phyloP scores from a whole-genome alignment of 2,113 vertebrate genomes.

The Sinocyclocheilus rhinocerous region DNA sequence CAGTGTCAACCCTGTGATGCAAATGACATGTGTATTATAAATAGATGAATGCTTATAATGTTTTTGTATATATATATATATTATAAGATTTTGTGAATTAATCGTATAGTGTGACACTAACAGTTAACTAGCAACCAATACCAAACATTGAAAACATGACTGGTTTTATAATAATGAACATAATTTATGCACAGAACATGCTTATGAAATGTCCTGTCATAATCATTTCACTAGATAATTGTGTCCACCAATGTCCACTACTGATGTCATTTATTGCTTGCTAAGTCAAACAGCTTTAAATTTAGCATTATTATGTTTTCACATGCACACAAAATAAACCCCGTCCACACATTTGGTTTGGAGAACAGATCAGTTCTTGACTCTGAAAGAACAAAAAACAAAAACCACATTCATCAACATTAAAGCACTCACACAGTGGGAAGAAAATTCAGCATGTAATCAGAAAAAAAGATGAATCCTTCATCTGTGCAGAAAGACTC shows the following conservation, averaged over 20 bases:
- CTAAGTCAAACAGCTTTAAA: neutral
- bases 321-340: constrained; percentile 21
- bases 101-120: neutral
- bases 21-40: neutral
- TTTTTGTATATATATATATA: no score
- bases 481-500: constrained; percentile 57
- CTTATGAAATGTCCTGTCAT: neutral
- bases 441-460: neutral
- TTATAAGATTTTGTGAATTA: neutral
- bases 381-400: neutral
- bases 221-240: neutral
- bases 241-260: neutral
- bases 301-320: neutral
- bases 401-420: constrained; percentile 12
- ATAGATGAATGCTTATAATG: neutral
- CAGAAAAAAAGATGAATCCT: constrained; percentile 21
- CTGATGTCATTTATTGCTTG: neutral
- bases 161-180: neutral
- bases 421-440: constrained; percentile 2
- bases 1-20: neutral
- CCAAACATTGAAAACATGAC: neutral
- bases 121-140: neutral
- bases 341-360: neutral
- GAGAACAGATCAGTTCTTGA: neutral
- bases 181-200: neutral